Evolutionary conservation across 2,888 invertebrate species (phyloP).

Genomic region (Eupithecia subfuscata): DNA sequence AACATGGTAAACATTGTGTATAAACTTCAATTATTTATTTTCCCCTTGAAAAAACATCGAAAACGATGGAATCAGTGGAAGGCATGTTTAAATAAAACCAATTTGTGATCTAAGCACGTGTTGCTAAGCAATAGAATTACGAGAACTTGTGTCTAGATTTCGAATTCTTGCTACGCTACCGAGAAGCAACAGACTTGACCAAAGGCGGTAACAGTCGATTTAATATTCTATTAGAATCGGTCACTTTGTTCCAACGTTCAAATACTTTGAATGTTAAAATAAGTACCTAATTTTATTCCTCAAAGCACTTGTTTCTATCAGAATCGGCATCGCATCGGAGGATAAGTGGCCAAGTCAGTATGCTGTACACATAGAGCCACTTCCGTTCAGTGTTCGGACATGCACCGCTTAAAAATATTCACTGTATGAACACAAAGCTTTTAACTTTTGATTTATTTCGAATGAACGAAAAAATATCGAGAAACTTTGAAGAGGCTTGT

Average conservation of each 20-base stretch:
- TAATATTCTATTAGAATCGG: conserved; percentile 20
- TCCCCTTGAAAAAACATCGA: not conserved
- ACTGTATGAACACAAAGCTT: conserved; percentile 58
- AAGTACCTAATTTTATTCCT: conserved; percentile 34
- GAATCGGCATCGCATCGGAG: conserved; percentile 29
- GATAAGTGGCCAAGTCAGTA: conserved; percentile 58
- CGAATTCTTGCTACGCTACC: conserved; percentile 6
- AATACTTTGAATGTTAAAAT: conserved; percentile 22
- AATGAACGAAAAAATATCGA: conserved; percentile 42
- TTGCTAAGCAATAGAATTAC: not conserved
- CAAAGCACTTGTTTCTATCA: conserved; percentile 46
- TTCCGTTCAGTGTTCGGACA: conserved; percentile 75
- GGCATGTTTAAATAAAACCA: not conserved
- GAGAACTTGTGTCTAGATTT: not conserved
- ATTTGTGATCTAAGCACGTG: conserved; percentile 5
- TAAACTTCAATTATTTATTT: not conserved
- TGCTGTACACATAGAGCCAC: conserved; percentile 67
- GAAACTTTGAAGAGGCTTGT: not conserved
- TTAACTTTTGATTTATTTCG: conserved; percentile 57
- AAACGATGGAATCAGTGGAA: not conserved
- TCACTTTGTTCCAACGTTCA: conserved; percentile 7
- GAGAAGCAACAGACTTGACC: conserved; percentile 5
- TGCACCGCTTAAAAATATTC: conserved; percentile 74
- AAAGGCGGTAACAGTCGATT: conserved; percentile 13
- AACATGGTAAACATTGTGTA: not conserved